phyloP scores from a whole-genome alignment of 2,797 vertebrate species.

The Dermochelys coriacea region DNA sequence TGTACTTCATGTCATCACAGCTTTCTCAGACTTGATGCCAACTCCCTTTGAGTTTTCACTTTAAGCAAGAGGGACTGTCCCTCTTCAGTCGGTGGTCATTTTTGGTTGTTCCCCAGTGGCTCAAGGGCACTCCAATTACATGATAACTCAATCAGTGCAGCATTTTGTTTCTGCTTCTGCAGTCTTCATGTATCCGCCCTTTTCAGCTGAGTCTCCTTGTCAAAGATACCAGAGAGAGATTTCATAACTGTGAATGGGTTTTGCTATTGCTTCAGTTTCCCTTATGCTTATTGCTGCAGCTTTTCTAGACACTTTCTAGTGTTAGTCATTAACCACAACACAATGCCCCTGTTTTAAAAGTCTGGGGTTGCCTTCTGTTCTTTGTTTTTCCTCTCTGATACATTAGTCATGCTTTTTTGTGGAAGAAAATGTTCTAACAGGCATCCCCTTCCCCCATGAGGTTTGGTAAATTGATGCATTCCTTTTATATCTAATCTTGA shows the following conservation, averaged over 20 bases:
- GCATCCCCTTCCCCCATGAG: neutral
- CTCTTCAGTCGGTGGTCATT: neutral
- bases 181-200: conserved; percentile 3
- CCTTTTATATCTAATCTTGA: conserved; percentile 31
- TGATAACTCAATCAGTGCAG: neutral
- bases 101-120: neutral
- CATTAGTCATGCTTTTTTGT: conserved; percentile 49
- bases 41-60: neutral
- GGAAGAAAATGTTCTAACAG: conserved; percentile 35
- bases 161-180: conserved; percentile 30
- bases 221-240: conserved; percentile 55
- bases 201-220: conserved; percentile 50
- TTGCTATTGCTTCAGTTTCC: conserved; percentile 32
- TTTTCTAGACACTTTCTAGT: conserved; percentile 61
- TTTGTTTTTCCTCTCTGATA: conserved; percentile 41
- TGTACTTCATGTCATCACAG: neutral
- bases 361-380: conserved; percentile 47
- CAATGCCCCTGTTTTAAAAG: conserved; percentile 27
- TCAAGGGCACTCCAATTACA: neutral
- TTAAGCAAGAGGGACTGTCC: neutral
- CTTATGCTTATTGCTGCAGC: conserved; percentile 59
- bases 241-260: conserved; percentile 48
- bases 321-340: conserved; percentile 63
- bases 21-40: neutral
- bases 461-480: neutral